Percentiles rank a stretch among this genome's conserved stretches.
These are phyloP conservation scores for Eulemur rufifrons DNA, from an alignment of 2,113 vertebrate genomes.

Conservation along the genomic window DNA sequence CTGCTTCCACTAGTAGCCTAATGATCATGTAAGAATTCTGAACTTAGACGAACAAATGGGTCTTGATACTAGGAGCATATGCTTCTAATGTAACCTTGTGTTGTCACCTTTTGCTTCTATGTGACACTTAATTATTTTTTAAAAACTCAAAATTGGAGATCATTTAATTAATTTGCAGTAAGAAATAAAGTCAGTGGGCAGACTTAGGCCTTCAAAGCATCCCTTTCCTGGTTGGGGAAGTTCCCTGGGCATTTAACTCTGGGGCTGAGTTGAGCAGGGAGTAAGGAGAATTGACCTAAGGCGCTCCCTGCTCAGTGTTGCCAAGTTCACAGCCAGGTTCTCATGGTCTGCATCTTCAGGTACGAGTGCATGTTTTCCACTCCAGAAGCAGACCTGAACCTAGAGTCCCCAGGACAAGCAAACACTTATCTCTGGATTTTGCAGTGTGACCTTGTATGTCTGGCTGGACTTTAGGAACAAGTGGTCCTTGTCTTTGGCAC, in stretches of 20 bases:
- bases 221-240: neutral
- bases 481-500: constrained; percentile 10
- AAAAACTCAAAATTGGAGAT: neutral
- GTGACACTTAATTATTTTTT: neutral
- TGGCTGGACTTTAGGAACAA: constrained; percentile 42
- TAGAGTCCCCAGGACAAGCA: neutral
- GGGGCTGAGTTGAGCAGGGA: neutral
- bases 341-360: neutral
- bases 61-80: neutral
- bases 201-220: neutral
- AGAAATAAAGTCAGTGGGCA: neutral
- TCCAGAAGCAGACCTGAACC: neutral
- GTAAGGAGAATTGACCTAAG: neutral
- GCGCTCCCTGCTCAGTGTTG: neutral
- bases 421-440: neutral
- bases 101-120: neutral
- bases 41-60: neutral
- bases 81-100: neutral
- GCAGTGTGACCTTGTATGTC: neutral
- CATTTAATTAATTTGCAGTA: neutral
- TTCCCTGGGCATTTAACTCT: neutral
- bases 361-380: neutral
- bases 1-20: neutral
- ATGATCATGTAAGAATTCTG: neutral
- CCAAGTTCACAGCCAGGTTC: neutral